Evolutionary conservation across 2,113 vertebrate species (phyloP).

Genomic region (Ciconia boyciana): DNA sequence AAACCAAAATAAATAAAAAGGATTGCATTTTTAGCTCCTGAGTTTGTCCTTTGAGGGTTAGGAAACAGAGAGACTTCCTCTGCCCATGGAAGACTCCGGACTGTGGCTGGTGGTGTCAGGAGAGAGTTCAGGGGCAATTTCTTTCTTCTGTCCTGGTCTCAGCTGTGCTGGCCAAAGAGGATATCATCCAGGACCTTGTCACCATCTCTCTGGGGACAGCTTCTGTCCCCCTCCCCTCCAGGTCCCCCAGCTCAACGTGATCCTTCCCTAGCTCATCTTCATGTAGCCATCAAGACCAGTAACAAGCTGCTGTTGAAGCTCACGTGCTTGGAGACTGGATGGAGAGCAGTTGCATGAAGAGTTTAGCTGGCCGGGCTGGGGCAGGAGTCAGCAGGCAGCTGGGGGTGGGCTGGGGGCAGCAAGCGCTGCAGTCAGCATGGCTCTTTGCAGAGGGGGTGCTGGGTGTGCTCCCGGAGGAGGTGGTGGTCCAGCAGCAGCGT

Average conservation of each 20-base stretch:
- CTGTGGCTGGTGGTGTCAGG: not conserved
- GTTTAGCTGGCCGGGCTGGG: not conserved
- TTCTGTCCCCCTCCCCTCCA: not conserved
- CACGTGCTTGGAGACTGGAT: rapidly evolving
- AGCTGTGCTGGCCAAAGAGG: not conserved
- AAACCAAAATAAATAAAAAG: not conserved
- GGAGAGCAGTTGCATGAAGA: not conserved
- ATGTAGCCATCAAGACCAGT: not conserved
- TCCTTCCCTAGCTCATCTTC: not conserved
- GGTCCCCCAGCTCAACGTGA: not conserved
- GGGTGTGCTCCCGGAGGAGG: rapidly evolving
- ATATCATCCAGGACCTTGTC: not conserved
- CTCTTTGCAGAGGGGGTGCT: not conserved
- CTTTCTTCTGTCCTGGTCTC: not conserved
- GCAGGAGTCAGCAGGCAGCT: not conserved
- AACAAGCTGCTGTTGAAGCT: not conserved
- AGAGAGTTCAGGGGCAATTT: not conserved
- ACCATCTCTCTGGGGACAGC: not conserved
- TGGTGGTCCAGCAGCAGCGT: not conserved
- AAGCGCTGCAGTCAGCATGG: rapidly evolving
- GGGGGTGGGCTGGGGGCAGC: not conserved
- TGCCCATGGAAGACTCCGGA: not conserved
- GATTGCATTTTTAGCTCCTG: not conserved
- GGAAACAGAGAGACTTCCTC: not conserved
- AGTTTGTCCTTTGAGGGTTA: not conserved